phyloP scores from a whole-genome alignment of 2,113 vertebrate genomes.

The Hemicordylus capensis region DNA sequence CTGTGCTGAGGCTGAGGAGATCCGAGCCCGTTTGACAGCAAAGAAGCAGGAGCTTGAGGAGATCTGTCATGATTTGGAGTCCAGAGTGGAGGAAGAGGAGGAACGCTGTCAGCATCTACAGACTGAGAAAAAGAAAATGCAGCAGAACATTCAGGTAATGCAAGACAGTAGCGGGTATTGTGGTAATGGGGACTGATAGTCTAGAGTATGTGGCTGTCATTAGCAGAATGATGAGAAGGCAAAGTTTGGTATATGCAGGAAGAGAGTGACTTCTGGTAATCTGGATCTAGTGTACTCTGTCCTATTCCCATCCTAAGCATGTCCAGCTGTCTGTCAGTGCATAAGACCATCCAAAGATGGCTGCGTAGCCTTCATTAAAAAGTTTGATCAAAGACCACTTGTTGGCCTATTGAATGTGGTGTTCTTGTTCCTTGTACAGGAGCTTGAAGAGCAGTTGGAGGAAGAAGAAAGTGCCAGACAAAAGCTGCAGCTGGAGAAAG shows the following conservation, averaged over 20 bases:
- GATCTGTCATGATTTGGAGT: slow-evolving; percentile 96
- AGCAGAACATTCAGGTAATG: slow-evolving; percentile 91
- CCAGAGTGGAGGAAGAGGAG: slow-evolving; percentile 95
- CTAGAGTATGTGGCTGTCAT: neutral
- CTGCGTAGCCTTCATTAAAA: neutral
- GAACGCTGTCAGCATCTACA: slow-evolving; percentile 89
- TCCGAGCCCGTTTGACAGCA: slow-evolving; percentile 90
- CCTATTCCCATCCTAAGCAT: neutral
- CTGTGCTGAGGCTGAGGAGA: slow-evolving; percentile 96
- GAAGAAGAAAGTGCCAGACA: slow-evolving; percentile 95
- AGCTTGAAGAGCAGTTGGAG: slow-evolving; percentile 96
- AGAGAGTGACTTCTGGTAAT: neutral
- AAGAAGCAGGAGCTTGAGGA: slow-evolving; percentile 98
- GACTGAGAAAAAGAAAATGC: slow-evolving; percentile 95
- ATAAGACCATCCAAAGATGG: neutral
- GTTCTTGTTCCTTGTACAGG: slow-evolving; percentile 72
- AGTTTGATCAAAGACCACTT: neutral
- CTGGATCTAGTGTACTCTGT: neutral
- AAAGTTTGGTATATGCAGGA: neutral
- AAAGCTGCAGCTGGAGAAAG: slow-evolving; percentile 96
- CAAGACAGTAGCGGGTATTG: neutral
- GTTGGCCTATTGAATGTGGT: slow-evolving; percentile 6
- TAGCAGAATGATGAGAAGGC: neutral
- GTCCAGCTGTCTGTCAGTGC: neutral
- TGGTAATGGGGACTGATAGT: rapidly evolving